Conservation (phyloP, 2,888 invertebrate species). For the Napeogenes sylphis region DNA sequence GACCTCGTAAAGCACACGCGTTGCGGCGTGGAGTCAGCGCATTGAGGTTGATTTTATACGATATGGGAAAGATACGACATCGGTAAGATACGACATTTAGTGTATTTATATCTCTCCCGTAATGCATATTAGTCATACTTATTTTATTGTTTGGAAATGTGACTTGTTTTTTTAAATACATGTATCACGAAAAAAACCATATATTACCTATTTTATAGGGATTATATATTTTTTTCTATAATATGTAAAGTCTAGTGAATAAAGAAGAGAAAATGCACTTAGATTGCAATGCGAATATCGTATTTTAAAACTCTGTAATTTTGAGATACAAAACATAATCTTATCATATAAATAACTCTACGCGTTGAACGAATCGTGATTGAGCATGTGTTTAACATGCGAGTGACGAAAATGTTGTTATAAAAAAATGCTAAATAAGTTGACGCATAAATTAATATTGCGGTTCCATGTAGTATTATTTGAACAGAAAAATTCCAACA, state of each 20-base stretch:
- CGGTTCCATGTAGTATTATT: slow-evolving; percentile 2
- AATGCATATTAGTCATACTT: not conserved
- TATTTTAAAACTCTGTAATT: not conserved
- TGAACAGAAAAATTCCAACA: not conserved
- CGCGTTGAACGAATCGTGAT: slow-evolving; percentile 36
- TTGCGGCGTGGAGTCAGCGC: slow-evolving; percentile 51
- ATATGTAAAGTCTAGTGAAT: no score
- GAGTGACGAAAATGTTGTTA: slow-evolving; percentile 21
- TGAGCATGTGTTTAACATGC: slow-evolving; percentile 34
- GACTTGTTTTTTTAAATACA: no score
- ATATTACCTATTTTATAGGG: no score
- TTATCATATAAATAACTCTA: slow-evolving; percentile 34
- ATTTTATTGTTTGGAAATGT: not conserved
- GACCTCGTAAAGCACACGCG: slow-evolving; percentile 61
- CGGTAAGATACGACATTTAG: slow-evolving; percentile 23
- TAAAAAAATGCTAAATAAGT: not conserved
- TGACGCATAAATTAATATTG: not conserved
- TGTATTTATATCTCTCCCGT: not conserved
- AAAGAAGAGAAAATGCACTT: no score
- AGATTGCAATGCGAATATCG: no score
- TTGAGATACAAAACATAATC: slow-evolving; percentile 19
- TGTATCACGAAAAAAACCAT: no score
- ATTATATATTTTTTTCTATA: no score
- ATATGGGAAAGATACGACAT: slow-evolving; percentile 28
- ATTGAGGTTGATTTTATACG: slow-evolving; percentile 28